Percentiles rank a stretch among this genome's conserved stretches.
Evolutionary conservation across 53 echinoderm and acorn worm species (phyloP).

Genomic region (Patiria pectinifera): DNA sequence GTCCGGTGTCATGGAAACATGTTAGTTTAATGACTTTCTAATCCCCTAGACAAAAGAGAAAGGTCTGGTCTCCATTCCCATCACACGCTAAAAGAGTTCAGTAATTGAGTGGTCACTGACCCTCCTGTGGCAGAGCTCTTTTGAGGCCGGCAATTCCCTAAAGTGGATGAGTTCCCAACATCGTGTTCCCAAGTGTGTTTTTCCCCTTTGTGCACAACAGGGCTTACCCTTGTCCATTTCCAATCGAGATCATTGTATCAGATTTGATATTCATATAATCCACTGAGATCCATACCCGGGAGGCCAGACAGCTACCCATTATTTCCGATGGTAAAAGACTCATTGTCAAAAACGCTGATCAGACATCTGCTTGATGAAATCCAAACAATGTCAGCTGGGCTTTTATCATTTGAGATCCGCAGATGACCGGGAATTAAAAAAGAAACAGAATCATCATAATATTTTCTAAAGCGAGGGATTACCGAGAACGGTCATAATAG

Average conservation of each 20-base stretch:
- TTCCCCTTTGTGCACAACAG: background rate
- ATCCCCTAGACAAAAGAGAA: background rate
- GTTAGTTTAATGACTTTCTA: background rate
- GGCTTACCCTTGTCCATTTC: background rate
- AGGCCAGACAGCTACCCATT: background rate
- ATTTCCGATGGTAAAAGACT: background rate
- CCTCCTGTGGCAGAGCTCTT: background rate
- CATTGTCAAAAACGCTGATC: background rate
- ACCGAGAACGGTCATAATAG: background rate
- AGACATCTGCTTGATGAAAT: background rate
- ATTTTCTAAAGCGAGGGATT: background rate
- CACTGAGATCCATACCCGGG: background rate
- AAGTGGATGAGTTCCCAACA: conserved; percentile 2
- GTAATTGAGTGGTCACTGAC: conserved; percentile 10
- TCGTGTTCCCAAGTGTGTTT: background rate
- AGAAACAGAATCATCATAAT: background rate
- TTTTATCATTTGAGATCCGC: background rate
- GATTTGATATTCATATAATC: conserved; percentile 1
- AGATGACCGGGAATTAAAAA: background rate
- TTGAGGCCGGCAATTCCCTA: background rate
- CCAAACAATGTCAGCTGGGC: background rate
- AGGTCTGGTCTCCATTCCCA: background rate
- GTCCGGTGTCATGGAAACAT: background rate
- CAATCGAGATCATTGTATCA: background rate
- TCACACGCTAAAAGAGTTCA: background rate